phyloP scores from a whole-genome alignment of 2,888 invertebrate species.

The Eristalis tenax region DNA sequence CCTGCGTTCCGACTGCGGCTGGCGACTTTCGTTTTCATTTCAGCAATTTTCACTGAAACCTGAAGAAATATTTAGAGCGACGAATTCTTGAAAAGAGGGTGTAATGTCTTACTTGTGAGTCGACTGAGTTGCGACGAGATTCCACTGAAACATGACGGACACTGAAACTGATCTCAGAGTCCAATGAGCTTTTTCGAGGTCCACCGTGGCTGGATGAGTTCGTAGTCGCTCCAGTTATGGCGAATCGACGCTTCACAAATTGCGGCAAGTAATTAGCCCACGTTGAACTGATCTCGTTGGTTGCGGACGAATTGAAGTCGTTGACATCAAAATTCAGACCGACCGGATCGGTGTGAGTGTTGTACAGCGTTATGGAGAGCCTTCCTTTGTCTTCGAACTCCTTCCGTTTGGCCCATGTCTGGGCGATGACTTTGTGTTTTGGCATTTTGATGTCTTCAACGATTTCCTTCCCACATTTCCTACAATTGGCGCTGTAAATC shows the following conservation, averaged over 20 bases:
- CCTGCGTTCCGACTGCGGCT: slow-evolving; percentile 82
- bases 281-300: slow-evolving; percentile 93
- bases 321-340: slow-evolving; percentile 87
- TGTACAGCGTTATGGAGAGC: slow-evolving; percentile 93
- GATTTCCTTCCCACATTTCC: slow-evolving; percentile 87
- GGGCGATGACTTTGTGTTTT: slow-evolving; percentile 95
- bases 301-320: slow-evolving; percentile 87
- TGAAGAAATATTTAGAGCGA: slow-evolving; percentile 19
- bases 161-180: slow-evolving; percentile 89
- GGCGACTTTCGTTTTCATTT: slow-evolving; percentile 89
- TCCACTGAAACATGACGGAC: slow-evolving; percentile 92
- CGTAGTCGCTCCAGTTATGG: slow-evolving; percentile 84
- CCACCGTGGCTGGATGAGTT: slow-evolving; percentile 84
- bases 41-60: slow-evolving; percentile 90
- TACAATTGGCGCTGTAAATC: slow-evolving; percentile 76
- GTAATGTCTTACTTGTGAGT: slow-evolving; percentile 86
- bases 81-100: neutral
- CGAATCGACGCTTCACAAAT: slow-evolving; percentile 91
- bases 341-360: slow-evolving; percentile 94
- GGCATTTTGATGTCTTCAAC: slow-evolving; percentile 88
- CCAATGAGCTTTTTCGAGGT: slow-evolving; percentile 85
- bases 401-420: slow-evolving; percentile 93
- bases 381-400: slow-evolving; percentile 92
- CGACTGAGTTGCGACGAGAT: slow-evolving; percentile 92
- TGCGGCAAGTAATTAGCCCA: slow-evolving; percentile 96